Base-by-base conservation (phyloP, 2,797 vertebrate genomes). In the Schizothorax lantsangensis region DNA sequence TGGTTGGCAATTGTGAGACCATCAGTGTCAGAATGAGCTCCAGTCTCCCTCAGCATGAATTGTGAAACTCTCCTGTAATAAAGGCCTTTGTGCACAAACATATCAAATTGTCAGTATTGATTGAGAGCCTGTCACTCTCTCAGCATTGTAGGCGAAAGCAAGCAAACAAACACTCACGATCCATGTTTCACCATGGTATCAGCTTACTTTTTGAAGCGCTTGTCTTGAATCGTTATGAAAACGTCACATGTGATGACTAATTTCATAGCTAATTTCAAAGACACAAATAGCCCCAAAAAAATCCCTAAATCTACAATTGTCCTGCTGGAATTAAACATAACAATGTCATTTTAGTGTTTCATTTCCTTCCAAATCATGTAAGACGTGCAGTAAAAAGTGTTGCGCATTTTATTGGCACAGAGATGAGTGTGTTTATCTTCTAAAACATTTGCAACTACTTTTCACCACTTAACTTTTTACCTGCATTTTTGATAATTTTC, bases 1-100 rank as follows among this genome's bases (percentile, higher is more conserved):
- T 33, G 12, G 11, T 23, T 77, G 21, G 2, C 12, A 23, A 59
- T 59, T 79, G 7, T 7, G 21, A 78, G 30, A 36, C 17, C 15
- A 11, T 23, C 49, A 38, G 11, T 78, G 75, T 79, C 77, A 26
- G 23, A 62, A 62, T 43, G 12, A 79, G 36, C 36, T 62, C 14
- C 6, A 26, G 36, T 40, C 23, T 8, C 15, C 4, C 77, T 59
- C 14, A 19, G 21, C 21, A 62, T 43, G 14, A 59, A 62, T 59
- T 23, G 38, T 79, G 23, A 79, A 79, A 79, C 77, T 79, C 57
- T 79, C 2, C 38, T 62, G 36, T 79, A 79, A 79, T 79, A 62
- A 79, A 62, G 36, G 14, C 38, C 23, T 26, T 62, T 79, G 36
- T 57, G 23, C 36, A 40, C 36, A 62, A 79, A 79, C 36, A 79